Base-by-base conservation (phyloP, 1,140 invertebrate genomes). In the Mizuhopecten yessoensis region DNA sequence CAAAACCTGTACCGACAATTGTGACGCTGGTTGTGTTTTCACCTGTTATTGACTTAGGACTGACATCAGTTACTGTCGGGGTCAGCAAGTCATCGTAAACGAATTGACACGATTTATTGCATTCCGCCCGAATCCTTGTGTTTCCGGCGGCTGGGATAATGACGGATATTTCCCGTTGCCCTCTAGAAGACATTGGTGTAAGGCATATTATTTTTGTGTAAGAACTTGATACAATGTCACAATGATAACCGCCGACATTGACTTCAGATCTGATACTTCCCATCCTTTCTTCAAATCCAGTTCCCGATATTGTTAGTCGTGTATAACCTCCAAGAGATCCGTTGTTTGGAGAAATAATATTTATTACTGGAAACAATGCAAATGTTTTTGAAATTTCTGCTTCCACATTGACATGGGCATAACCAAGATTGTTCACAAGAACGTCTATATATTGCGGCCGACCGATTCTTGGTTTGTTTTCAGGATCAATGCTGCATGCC, bases 371-470 rank as follows among this genome's bases (percentile, higher is more conserved):
- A 10, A 93, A 89, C 23, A 94, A 57, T 15, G 86, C 91, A 86
- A 94, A 94, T 42, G 92, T 86, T 36, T 92, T 86, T 13, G 86
- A 33, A 0, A 23, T 36, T 0, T 93, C 91, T 7, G 49, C 49
- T n/a, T 86, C 7, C 13, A 95, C 91, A 17, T 86, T 89, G 33
- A 95, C 49, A 20, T 93, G 34, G 42, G 94, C 94, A 87, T 94
- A 88, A 33, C 94, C 94, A 34, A 91, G 87, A 90, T 95, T 96
- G 29, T 91, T 91, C 3, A 94, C 93, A 39, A 93, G 89, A 33
- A 94, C 33, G 7, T 34, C 86, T 13, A 94, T 33, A 57, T 94
- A 89, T 29, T 93, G 90, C 34, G 86, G 92, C 5, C 90, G 29
- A 89, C 94, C 94, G 57, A 93, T 86, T 17, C 86, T 49, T 57